Base-by-base conservation (phyloP, 2,113 vertebrate species). In the Nettapus auritus region DNA sequence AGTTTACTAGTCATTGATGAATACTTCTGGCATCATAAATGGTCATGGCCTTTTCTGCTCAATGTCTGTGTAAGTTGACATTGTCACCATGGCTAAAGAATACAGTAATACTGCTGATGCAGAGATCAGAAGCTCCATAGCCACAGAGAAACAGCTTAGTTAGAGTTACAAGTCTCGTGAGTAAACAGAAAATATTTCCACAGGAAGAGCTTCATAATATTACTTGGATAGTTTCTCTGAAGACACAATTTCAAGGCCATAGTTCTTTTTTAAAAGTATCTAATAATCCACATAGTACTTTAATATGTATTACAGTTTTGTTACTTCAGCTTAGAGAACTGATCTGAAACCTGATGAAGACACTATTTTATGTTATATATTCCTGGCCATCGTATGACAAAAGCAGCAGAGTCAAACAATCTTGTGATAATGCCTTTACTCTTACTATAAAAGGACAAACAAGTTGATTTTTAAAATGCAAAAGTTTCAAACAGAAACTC, bases 161-260 rank as follows among this genome's bases (percentile, higher is more conserved):
- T 44, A 34, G 19, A 36, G 16, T 64, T 77, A 56, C 20, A 83
- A 55, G 40, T 76, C 67, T 90, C 19, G 2, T 64, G 38, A 90
- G 40, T 57, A 95, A 93, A 93, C 23, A 74, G 31, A 36, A 94
- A 95, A 86, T 82, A 36, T 88, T 95, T 94, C 59, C 23, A 63
- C 69, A 56, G 73, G 70, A 92, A 91, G 81, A 88, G 4, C 40
- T 50, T 50, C 75, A 33, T 80, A 28, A 91, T 86, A 85, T 94
- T 9, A 46, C 81, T 91, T 64, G 79, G 57, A 80, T 50, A 89
- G 18, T 86, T 95, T 93, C 88, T 81, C 63, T 57, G 71, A 95
- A 92, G 59, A 86, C 76, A 23, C 11, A 69, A 19, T 46, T 74
- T 92, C 77, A 88, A 91, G n/a, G 25, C 26, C 68, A 73, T 28